Base-by-base conservation (phyloP, 2,113 vertebrate species). In the Sinosuthora webbiana region DNA sequence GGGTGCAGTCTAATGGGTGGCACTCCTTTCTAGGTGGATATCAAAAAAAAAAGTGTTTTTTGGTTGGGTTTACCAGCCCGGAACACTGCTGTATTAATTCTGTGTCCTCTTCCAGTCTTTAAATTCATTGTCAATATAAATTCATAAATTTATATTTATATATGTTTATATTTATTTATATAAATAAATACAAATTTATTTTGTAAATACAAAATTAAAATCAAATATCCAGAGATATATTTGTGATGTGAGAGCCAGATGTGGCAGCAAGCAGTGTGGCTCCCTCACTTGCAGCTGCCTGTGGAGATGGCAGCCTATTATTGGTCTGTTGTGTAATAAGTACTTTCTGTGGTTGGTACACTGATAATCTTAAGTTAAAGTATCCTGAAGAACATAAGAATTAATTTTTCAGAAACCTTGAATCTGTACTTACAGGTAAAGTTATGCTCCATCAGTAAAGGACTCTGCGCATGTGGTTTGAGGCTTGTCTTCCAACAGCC, bases 381-480 rank as follows among this genome's bases (percentile, higher is more conserved):
- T 68, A 33, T 44, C 30, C 64, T 23, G 11, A 56, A 37, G 33
- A 75, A 15, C 14, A 21, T 39, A 70, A 73, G 13, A 68, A 52
- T n/a, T 28, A 0, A 3, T 78, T 52, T 55, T 82, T 14, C 15
- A 30, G 49, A 64, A 73, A 37, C 57, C 12, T n/a, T 6, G 20
- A 68, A 47, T 64, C 30, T 2, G 0, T 79, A 5, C 60, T 77
- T 70, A 25, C 1, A 1, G 3, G 3, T 63, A 7, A 71, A 37
- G 33, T 81, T 70, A 6, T 39, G 27, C 35, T 73, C 5, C 3
- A 1, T 68, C 25, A 44, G 19, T 52, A 52, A 18, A 11, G 49
- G 37, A 6, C 25, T 69, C 21, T 9, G 7, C 24, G 21, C 0
- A 0, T 56, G 27, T 3, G 0, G 55, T 87, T 83, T 67, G 39